Evolutionary conservation across 2,113 vertebrate genomes (phyloP), one percentile per base, ranked within the genome.

Genomic region (Halichoerus grypus): DNA sequence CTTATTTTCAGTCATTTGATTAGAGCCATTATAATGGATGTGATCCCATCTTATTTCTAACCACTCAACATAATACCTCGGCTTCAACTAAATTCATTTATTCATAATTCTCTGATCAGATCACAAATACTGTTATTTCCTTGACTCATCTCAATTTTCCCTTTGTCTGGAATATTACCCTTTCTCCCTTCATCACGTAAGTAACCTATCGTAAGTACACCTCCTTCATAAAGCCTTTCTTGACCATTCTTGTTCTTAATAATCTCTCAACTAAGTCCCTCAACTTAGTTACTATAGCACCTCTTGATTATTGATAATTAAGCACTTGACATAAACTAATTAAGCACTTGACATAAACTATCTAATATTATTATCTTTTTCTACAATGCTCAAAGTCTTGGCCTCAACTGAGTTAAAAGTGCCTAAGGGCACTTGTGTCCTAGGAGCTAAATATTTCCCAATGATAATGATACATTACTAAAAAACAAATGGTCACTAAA

Each of bases 361-460:
- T 15, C 26, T 72, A 72, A 57, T 79, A 91, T n/a, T 46, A 85
- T 39, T 65, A 55, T 14, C 19, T 79, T 94, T 97, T 74, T 65
- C 63, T 95, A 94, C 96, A 94, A 88, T 79, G 65, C 16, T 93
- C 72, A 82, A 85, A 69, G 84, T 94, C 83, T 90, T 94, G 67
- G 33, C 28, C 61, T 96, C 14, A 77, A 2, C n/a, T 77, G 8
- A 16, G 39, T 93, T 95, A 83, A 84, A 92, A 94, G 26, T 67
- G 92, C 59, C 46, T 81, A 24, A 72, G 36, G 7, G 33, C 8
- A 86, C 0, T 81, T 81, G 16, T 81, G 74, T 26, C 71, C 59
- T 76, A 12, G 53, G 59, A 88, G 51, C 7, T 82, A 95, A 19
- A 59, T 79, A 53, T n/a, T 53, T 91, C 57, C 24, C 71, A 42